A percentile compares a stretch with the other conserved stretches of the same genome.
Evolutionary conservation across 2,113 vertebrate genomes (phyloP).

Genomic region (Cyanistes caeruleus): DNA sequence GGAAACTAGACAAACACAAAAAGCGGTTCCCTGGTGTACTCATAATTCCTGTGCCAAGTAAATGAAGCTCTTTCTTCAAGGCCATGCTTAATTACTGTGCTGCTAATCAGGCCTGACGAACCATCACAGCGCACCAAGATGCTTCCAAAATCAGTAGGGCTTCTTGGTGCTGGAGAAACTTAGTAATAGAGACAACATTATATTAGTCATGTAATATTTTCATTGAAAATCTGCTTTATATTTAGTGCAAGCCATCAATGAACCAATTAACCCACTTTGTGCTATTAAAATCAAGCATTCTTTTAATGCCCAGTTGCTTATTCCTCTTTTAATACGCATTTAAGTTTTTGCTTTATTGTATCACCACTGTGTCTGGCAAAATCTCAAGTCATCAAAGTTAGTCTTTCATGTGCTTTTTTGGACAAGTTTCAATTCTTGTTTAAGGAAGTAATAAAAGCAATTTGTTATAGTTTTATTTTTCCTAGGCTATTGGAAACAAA

Average conservation of each 20-base stretch:
- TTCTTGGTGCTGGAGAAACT: neutral
- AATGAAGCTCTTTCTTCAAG: neutral
- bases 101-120: neutral
- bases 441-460: conserved; percentile 62
- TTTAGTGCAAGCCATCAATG: neutral
- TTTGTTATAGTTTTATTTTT: conserved; percentile 56
- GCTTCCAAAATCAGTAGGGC: neutral
- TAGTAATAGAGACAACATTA: neutral
- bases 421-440: conserved; percentile 58
- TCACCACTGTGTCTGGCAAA: conserved; percentile 21
- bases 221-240: conserved; percentile 6
- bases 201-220: neutral
- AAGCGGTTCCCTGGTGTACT: neutral
- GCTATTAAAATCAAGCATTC: conserved; percentile 11
- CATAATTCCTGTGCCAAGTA: neutral
- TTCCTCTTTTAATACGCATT: neutral
- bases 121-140: neutral
- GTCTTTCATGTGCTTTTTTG: conserved; percentile 53
- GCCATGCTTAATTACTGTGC: neutral
- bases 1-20: neutral
- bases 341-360: conserved; percentile 31
- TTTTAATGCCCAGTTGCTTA: conserved; percentile 32
- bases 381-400: conserved; percentile 36
- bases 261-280: conserved; percentile 3
- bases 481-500: conserved; percentile 25